Percentiles rank a stretch among this genome's conserved stretches.
Conservation (phyloP, 2,888 invertebrate genomes). For the Caenorhabditis macrosperma region DNA sequence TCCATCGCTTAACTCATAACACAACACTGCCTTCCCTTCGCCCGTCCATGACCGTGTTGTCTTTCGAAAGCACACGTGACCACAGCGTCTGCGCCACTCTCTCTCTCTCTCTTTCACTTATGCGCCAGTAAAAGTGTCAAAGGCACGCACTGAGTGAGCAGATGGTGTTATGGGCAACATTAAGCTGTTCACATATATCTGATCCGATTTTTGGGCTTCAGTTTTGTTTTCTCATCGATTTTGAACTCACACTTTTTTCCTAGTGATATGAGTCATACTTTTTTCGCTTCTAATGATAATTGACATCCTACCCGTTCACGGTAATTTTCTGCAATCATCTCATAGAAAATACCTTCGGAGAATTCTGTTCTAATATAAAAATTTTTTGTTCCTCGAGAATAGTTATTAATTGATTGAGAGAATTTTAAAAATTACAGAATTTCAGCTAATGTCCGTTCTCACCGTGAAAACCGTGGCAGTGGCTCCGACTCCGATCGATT, state of each 20-base stretch:
- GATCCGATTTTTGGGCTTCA: neutral
- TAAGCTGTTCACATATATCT: too few species aligned
- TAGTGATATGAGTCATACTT: too few species aligned
- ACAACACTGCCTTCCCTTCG: neutral
- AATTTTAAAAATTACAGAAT: too few species aligned
- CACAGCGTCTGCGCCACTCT: neutral
- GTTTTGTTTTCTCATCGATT: too few species aligned
- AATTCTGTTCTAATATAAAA: too few species aligned
- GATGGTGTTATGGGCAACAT: neutral
- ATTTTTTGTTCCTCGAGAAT: too few species aligned
- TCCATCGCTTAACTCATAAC: neutral
- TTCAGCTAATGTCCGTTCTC: conserved; percentile 4
- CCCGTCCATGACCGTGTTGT: neutral
- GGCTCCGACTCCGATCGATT: conserved; percentile 82
- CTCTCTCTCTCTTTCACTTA: neutral
- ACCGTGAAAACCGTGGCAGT: conserved; percentile 80
- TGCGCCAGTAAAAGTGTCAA: neutral
- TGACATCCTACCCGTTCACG: too few species aligned
- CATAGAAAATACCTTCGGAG: too few species aligned
- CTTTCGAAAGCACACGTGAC: neutral
- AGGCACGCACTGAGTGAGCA: neutral
- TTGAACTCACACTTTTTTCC: too few species aligned
- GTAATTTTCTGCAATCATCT: too few species aligned
- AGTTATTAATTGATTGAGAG: too few species aligned
- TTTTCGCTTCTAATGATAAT: too few species aligned